Conservation (phyloP, 2,888 invertebrate species). For the Uloborus plumipes region DNA sequence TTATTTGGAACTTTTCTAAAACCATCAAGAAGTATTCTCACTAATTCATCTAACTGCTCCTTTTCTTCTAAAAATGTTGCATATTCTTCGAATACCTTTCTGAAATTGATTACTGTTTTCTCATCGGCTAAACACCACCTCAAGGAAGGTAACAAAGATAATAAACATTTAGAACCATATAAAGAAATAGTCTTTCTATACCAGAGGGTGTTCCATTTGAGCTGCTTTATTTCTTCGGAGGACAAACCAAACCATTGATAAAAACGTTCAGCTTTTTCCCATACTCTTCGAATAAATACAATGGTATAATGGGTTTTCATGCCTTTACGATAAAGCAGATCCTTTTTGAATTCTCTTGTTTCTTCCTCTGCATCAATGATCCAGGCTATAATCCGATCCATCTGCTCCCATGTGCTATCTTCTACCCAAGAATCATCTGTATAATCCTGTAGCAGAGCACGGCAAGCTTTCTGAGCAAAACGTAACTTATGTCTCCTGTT, state of each 20-base stretch:
- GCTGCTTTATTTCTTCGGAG: neutral
- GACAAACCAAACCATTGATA: constrained; percentile 4
- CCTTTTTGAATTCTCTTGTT: neutral
- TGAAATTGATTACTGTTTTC: neutral
- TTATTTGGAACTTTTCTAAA: neutral
- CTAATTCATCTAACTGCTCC: neutral
- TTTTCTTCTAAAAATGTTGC: neutral
- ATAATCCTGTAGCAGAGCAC: neutral
- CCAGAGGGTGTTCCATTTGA: neutral
- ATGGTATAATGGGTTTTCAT: neutral
- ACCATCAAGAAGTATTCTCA: neutral
- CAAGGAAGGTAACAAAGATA: neutral
- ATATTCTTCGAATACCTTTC: neutral
- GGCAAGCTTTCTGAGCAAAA: neutral
- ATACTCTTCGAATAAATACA: neutral
- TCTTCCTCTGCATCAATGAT: neutral
- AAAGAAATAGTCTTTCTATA: neutral
- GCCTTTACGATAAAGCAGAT: neutral
- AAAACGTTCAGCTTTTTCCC: constrained; percentile 1
- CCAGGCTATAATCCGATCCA: neutral
- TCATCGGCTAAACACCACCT: constrained; percentile 5
- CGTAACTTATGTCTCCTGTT: neutral
- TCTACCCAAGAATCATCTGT: too few relatives aligned
- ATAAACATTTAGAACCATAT: neutral
- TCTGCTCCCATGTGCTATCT: neutral